phyloP scores from a whole-genome alignment of 1,140 invertebrate species.

The Cydia splendana region DNA sequence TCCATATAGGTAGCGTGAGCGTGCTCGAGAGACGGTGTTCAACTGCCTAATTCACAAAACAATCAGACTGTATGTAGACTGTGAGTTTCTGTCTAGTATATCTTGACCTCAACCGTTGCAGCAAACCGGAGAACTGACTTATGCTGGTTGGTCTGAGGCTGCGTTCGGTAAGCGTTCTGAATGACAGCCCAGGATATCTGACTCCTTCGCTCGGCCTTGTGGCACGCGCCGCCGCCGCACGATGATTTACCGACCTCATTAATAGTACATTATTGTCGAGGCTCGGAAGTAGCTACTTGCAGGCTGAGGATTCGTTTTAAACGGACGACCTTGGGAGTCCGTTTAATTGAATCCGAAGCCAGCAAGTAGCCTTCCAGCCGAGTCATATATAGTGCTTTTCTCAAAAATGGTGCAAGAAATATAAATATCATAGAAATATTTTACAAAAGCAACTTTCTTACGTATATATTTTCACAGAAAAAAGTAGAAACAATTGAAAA shows the following conservation, averaged over 20 bases:
- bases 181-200: constrained; percentile 45
- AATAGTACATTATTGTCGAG: too few species aligned
- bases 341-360: too few species aligned
- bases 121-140: neutral
- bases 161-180: neutral
- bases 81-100: neutral
- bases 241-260: constrained; percentile 64
- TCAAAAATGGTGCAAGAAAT: too few species aligned
- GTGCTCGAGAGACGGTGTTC: constrained; percentile 1
- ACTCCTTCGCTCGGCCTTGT: constrained; percentile 71
- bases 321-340: too few species aligned
- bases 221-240: constrained; percentile 72
- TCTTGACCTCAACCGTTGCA: neutral
- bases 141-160: neutral
- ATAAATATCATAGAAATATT: too few species aligned
- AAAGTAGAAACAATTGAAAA: too few species aligned
- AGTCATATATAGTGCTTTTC: too few species aligned
- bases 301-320: too few species aligned
- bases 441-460: too few species aligned
- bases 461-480: too few species aligned
- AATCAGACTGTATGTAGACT: neutral
- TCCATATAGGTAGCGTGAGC: constrained; percentile 46
- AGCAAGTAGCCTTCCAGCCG: too few species aligned
- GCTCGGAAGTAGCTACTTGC: too few species aligned
- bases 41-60: neutral